Percentiles rank a stretch among this genome's conserved stretches.
These are phyloP conservation scores for Lophius piscatorius DNA, from an alignment of 2,113 vertebrate species.

Conservation along the genomic window DNA sequence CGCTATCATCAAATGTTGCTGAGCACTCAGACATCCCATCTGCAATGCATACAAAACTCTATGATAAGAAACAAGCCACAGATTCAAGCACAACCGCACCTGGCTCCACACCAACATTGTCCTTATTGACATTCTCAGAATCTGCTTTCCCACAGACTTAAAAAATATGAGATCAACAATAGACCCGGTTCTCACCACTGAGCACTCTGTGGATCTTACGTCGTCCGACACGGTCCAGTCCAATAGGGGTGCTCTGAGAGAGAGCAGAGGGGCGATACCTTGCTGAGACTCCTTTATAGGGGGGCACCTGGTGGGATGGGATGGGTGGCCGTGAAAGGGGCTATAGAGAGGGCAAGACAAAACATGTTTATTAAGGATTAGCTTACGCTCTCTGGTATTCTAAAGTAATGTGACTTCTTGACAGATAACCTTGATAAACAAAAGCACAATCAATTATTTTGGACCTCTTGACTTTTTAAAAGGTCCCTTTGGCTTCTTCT, in stretches of 20 bases:
- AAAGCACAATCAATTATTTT: background rate
- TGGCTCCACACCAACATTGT: conserved; percentile 13
- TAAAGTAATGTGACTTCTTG: background rate
- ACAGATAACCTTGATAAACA: background rate
- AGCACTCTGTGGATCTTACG: conserved; percentile 85
- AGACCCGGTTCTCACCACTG: conserved; percentile 82
- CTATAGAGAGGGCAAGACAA: conserved; percentile 68
- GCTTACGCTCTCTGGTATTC: conserved; percentile 2
- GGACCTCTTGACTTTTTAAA: background rate
- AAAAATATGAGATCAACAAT: conserved; percentile 17
- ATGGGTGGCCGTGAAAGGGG: conserved; percentile 86
- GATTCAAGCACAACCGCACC: conserved; percentile 15
- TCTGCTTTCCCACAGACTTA: conserved; percentile 32
- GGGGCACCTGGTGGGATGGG: conserved; percentile 92
- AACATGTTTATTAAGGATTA: conserved; percentile 25
- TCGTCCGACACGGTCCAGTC: conserved; percentile 90
- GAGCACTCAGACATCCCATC: conserved; percentile 85
- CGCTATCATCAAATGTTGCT: conserved; percentile 88
- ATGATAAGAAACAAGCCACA: conserved; percentile 16
- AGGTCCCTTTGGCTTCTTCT: background rate
- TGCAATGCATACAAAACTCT: conserved; percentile 48
- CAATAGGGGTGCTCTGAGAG: conserved; percentile 96
- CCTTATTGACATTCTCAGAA: conserved; percentile 44
- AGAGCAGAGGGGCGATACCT: conserved; percentile 87
- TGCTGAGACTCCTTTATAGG: conserved; percentile 92